These are phyloP conservation scores for Falco naumanni DNA, from an alignment of 2,797 vertebrate genomes.

Conservation along the genomic window DNA sequence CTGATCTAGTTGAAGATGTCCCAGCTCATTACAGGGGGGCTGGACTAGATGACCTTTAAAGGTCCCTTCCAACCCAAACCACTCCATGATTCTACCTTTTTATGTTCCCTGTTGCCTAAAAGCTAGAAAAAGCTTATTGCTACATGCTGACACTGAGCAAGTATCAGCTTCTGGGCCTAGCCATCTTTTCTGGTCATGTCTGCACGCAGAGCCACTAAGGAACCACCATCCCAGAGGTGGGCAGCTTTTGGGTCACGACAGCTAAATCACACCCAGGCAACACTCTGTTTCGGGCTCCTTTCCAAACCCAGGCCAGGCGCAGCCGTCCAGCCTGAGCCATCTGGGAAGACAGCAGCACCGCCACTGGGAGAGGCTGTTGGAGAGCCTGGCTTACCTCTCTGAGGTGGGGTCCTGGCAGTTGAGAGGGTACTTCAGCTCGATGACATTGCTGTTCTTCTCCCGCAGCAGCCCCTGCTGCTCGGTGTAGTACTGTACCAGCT, in stretches of 20 bases:
- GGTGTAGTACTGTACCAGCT: constrained; percentile 90
- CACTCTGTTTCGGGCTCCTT: not conserved
- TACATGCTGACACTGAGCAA: too few species aligned
- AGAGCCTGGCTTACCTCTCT: constrained; percentile 76
- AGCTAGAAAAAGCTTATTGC: not conserved
- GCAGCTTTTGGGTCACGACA: not conserved
- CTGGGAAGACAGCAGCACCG: not conserved
- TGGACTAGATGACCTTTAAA: not conserved
- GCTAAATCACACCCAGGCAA: not conserved
- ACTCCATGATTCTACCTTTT: not conserved
- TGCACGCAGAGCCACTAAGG: not conserved
- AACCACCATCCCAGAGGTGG: accelerated
- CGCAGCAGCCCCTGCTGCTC: constrained; percentile 89
- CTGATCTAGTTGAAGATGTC: not conserved
- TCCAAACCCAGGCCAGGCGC: not conserved
- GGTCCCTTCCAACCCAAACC: not conserved
- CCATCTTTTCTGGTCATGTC: not conserved
- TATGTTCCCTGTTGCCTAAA: not conserved
- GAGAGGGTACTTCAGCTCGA: constrained; percentile 90
- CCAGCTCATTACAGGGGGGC: not conserved
- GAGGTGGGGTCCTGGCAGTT: constrained; percentile 92
- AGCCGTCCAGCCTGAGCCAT: not conserved
- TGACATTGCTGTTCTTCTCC: constrained; percentile 87
- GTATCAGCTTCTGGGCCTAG: not conserved
- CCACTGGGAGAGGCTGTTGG: accelerated